These are phyloP conservation scores for Craterocephalus amniculus DNA, from an alignment of 2,797 vertebrate species.

Conservation along the genomic window DNA sequence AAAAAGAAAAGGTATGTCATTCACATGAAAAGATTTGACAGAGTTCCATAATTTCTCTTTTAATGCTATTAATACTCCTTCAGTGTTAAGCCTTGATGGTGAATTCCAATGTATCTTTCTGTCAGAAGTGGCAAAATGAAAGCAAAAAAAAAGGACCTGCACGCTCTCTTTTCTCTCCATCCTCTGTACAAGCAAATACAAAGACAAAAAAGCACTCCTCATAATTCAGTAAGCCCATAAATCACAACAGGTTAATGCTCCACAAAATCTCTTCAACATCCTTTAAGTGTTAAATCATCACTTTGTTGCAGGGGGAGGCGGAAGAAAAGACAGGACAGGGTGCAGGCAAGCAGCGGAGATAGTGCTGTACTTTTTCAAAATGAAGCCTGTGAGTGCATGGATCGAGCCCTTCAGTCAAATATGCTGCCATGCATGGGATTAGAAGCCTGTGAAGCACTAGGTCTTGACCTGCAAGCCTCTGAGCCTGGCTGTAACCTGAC, in stretches of 20 bases:
- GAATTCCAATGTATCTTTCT: slow-evolving; percentile 38
- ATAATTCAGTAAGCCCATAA: slow-evolving; percentile 80
- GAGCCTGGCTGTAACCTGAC: slow-evolving; percentile 92
- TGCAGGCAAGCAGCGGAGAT: slow-evolving; percentile 45
- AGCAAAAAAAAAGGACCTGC: neutral
- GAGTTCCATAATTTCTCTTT: slow-evolving; percentile 23
- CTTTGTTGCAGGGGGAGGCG: slow-evolving; percentile 62
- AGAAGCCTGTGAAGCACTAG: slow-evolving; percentile 86
- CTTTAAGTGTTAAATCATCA: slow-evolving; percentile 83
- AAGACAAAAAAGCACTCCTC: slow-evolving; percentile 79
- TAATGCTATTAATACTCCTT: slow-evolving; percentile 17
- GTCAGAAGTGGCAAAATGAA: slow-evolving; percentile 24
- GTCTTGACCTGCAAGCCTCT: slow-evolving; percentile 90
- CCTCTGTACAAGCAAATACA: slow-evolving; percentile 31
- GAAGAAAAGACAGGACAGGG: slow-evolving; percentile 51
- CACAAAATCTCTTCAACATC: slow-evolving; percentile 78
- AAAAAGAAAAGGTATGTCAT: neutral
- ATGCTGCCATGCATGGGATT: slow-evolving; percentile 87
- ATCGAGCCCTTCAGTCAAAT: slow-evolving; percentile 79
- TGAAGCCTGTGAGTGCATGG: slow-evolving; percentile 63
- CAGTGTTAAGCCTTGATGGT: slow-evolving; percentile 32
- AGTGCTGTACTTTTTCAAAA: slow-evolving; percentile 71
- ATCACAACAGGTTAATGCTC: slow-evolving; percentile 81
- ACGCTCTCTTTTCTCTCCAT: slow-evolving; percentile 14
- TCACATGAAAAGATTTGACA: slow-evolving; percentile 40